A percentile compares a stretch with the other conserved stretches of the same genome.
phyloP scores from a whole-genome alignment of 2,113 vertebrate species.

The Aegotheles bennettii region DNA sequence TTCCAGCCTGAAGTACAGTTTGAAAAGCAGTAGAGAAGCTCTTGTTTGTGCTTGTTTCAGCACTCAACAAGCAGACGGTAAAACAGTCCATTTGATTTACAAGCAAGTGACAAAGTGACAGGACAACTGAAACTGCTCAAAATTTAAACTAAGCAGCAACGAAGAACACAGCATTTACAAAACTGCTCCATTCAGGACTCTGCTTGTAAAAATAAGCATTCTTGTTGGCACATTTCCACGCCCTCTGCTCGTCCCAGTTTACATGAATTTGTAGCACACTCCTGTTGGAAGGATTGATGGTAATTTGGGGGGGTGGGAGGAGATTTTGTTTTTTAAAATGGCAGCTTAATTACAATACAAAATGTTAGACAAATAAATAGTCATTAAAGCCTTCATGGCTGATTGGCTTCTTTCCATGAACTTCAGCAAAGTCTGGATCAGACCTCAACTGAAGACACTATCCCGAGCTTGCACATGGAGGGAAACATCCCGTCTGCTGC shows the following conservation, averaged over 20 bases:
- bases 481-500: neutral
- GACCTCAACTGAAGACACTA: neutral
- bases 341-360: slow-evolving; percentile 31
- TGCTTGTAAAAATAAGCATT: neutral
- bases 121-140: neutral
- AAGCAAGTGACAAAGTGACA: neutral
- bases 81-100: neutral
- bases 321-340: neutral
- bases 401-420: neutral
- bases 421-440: neutral
- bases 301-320: neutral
- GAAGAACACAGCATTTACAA: neutral
- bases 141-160: neutral
- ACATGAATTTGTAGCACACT: neutral
- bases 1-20: neutral
- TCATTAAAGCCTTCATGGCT: neutral
- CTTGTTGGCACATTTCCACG: neutral
- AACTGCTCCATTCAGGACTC: neutral
- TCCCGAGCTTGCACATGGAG: neutral
- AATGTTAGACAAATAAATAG: slow-evolving; percentile 39
- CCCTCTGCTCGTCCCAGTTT: slow-evolving; percentile 4
- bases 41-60: neutral
- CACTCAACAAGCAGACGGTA: neutral
- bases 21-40: neutral
- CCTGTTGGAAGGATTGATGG: neutral